phyloP scores from a whole-genome alignment of 2,888 invertebrate species.

The Eugnorisma glareosa region DNA sequence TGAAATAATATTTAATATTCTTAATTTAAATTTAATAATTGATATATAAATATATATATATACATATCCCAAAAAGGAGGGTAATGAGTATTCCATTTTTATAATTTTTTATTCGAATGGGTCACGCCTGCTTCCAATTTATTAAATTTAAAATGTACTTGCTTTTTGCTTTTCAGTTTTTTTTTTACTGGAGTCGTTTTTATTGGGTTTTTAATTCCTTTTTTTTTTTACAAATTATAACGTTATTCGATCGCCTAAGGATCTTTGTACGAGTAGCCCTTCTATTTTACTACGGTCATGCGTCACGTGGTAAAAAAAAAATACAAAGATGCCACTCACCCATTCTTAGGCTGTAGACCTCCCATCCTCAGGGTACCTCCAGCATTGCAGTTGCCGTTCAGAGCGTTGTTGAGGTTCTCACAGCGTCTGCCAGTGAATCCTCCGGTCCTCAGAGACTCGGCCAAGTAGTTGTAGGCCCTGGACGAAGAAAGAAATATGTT shows the following conservation, averaged over 20 bases:
- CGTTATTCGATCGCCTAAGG: not conserved
- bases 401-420: slow-evolving; percentile 61
- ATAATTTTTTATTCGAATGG: too few relatives aligned
- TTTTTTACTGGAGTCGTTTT: not conserved
- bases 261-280: not conserved
- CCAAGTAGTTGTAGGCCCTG: slow-evolving; percentile 75
- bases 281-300: not conserved
- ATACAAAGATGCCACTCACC: slow-evolving; percentile 63
- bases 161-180: not conserved
- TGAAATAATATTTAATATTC: too few relatives aligned
- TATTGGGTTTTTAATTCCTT: not conserved
- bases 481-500: not conserved
- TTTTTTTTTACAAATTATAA: too few relatives aligned
- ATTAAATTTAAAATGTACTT: not conserved
- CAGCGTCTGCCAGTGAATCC: slow-evolving; percentile 74
- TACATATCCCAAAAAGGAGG: too few relatives aligned
- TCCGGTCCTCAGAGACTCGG: slow-evolving; percentile 69
- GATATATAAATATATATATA: too few relatives aligned
- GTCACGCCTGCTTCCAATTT: not conserved
- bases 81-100: too few relatives aligned
- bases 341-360: slow-evolving; percentile 73
- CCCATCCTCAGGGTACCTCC: slow-evolving; percentile 71
- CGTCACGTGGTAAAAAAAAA: not conserved
- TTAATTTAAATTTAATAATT: too few relatives aligned
- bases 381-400: slow-evolving; percentile 63